phyloP scores from a whole-genome alignment of 2,113 vertebrate species.

The Pongo abelii region DNA sequence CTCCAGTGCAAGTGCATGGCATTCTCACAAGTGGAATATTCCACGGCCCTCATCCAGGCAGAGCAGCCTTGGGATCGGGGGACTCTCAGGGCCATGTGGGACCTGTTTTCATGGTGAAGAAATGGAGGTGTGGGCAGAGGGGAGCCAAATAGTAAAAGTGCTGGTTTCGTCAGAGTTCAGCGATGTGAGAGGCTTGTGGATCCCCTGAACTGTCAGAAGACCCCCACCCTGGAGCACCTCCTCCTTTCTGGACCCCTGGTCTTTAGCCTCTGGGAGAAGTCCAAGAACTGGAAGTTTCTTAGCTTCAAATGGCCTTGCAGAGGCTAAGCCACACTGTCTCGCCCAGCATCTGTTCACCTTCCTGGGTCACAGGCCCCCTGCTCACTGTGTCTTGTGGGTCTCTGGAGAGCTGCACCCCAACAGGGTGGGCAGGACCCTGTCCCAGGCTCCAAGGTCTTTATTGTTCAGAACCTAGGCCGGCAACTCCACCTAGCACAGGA shows the following conservation, averaged over 20 bases:
- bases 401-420: neutral
- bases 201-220: neutral
- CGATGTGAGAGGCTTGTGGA: neutral
- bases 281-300: neutral
- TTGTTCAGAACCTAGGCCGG: neutral
- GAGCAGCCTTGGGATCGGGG: neutral
- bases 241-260: neutral
- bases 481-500: too few relatives aligned
- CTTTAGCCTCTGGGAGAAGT: neutral
- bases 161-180: neutral
- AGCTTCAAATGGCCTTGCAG: neutral
- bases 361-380: too few relatives aligned
- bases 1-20: constrained; percentile 47
- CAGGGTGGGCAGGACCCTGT: neutral
- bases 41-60: neutral
- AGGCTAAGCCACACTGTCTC: neutral
- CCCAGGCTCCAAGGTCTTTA: accelerated
- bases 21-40: constrained; percentile 72
- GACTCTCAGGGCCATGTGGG: neutral
- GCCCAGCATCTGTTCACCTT: neutral
- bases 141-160: neutral
- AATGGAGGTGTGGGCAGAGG: neutral
- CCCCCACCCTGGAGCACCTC: too few relatives aligned
- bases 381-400: neutral
- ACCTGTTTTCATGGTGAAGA: neutral